Percentiles rank a stretch among this genome's conserved stretches.
These are phyloP conservation scores for Chironomus striatipennis DNA, from an alignment of 1,140 invertebrate species.

Conservation along the genomic window DNA sequence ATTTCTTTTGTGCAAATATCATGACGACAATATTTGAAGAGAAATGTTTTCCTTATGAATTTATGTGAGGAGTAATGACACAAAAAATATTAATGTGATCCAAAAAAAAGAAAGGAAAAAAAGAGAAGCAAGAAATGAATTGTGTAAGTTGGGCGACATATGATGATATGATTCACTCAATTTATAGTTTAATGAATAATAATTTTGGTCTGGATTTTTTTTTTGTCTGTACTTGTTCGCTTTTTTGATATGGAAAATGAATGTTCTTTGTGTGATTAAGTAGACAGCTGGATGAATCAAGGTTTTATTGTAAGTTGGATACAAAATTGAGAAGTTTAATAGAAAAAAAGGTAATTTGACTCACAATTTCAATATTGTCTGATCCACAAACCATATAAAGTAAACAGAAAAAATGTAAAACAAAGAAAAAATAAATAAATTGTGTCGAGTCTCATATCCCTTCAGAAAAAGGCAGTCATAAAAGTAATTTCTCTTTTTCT, in stretches of 20 bases:
- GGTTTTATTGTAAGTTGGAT: no score
- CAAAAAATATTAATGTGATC: background rate
- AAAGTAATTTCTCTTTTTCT: background rate
- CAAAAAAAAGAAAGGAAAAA: background rate
- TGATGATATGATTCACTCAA: constrained; percentile 1
- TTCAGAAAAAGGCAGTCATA: background rate
- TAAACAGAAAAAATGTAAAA: no score
- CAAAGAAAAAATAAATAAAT: background rate
- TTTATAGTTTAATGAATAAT: constrained; percentile 4
- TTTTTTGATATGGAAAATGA: no score
- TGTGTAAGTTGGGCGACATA: constrained; percentile 2
- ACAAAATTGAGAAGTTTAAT: no score
- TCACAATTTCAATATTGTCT: no score
- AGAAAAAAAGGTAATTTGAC: no score
- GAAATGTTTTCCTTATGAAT: background rate
- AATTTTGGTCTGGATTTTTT: background rate
- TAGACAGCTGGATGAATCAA: no score
- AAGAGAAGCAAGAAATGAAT: background rate
- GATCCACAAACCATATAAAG: no score
- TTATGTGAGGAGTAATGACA: background rate
- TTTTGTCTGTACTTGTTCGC: background rate
- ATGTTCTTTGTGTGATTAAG: no score
- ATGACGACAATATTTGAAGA: no score
- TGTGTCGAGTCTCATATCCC: background rate
- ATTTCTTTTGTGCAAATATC: no score